Conservation (phyloP, 2,888 invertebrate genomes). For the Meliscaeva auricollis region DNA sequence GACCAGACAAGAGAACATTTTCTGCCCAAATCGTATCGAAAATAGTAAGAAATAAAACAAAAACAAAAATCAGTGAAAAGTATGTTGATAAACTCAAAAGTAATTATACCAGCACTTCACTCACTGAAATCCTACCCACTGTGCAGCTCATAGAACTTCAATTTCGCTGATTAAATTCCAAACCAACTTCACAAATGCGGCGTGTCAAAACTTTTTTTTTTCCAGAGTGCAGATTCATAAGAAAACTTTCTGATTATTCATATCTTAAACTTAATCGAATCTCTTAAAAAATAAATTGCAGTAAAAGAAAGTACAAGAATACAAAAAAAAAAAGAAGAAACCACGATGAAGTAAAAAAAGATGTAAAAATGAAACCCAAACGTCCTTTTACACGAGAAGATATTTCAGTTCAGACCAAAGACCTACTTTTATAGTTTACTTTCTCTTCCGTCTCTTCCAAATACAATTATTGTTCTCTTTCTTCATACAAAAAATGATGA, state of each 20-base stretch:
- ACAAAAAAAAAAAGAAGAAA: background rate
- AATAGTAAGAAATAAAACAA: too few species aligned
- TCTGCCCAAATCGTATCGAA: too few species aligned
- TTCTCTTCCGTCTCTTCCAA: constrained; percentile 67
- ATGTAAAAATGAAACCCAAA: constrained; percentile 25
- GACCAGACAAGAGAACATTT: too few species aligned
- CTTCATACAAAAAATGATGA: background rate
- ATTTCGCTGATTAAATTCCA: constrained; percentile 71
- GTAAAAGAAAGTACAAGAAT: constrained; percentile 3
- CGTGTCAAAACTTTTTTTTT: constrained; percentile 38
- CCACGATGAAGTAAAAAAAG: background rate
- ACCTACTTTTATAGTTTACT: constrained; percentile 64
- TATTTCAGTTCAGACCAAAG: constrained; percentile 32
- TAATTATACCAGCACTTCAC: constrained; percentile 52
- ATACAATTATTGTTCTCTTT: constrained; percentile 61
- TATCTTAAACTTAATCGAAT: constrained; percentile 73
- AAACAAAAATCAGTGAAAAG: background rate
- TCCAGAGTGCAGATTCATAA: constrained; percentile 61
- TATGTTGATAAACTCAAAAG: constrained; percentile 42
- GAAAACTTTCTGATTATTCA: constrained; percentile 75
- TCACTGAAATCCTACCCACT: background rate
- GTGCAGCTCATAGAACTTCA: constrained; percentile 40
- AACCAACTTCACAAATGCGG: background rate
- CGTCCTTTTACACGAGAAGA: constrained; percentile 40
- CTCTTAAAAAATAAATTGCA: constrained; percentile 69